Percentiles rank a stretch among this genome's conserved stretches.
Conservation (phyloP, 2,113 vertebrate species). For the Synchiropus splendidus region DNA sequence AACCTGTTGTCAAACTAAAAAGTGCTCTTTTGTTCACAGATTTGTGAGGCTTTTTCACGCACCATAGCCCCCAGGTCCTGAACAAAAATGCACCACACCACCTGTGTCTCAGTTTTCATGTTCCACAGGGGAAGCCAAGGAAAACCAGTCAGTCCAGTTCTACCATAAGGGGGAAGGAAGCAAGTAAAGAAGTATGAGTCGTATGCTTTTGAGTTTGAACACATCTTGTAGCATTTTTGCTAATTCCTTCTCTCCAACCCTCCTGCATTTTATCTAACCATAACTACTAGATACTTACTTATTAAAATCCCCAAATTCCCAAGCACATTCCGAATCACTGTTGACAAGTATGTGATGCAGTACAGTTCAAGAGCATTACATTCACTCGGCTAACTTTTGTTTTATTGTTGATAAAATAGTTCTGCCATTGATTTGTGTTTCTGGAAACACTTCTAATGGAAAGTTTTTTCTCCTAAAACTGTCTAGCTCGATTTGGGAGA, state of each 20-base stretch:
- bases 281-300: too few species aligned
- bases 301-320: too few species aligned
- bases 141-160: slow-evolving; percentile 62
- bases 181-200: slow-evolving; percentile 1
- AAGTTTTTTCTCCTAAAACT: slow-evolving; percentile 16
- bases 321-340: too few species aligned
- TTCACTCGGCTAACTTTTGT: neutral
- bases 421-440: neutral
- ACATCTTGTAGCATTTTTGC: too few species aligned
- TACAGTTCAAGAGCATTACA: too few species aligned
- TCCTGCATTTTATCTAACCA: too few species aligned
- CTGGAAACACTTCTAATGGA: slow-evolving; percentile 18
- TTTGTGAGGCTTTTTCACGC: slow-evolving; percentile 34
- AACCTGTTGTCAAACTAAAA: slow-evolving; percentile 14
- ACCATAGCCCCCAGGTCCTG: slow-evolving; percentile 28
- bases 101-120: slow-evolving; percentile 56
- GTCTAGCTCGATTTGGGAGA: slow-evolving; percentile 16
- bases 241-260: too few species aligned
- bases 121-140: slow-evolving; percentile 28
- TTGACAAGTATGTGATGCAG: too few species aligned
- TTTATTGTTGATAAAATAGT: slow-evolving; percentile 2
- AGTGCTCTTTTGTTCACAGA: slow-evolving; percentile 47
- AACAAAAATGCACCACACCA: slow-evolving; percentile 43
- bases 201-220: too few species aligned
- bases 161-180: slow-evolving; percentile 4